Evolutionary conservation across 2,797 vertebrate species (phyloP).

Genomic region (Falco biarmicus): DNA sequence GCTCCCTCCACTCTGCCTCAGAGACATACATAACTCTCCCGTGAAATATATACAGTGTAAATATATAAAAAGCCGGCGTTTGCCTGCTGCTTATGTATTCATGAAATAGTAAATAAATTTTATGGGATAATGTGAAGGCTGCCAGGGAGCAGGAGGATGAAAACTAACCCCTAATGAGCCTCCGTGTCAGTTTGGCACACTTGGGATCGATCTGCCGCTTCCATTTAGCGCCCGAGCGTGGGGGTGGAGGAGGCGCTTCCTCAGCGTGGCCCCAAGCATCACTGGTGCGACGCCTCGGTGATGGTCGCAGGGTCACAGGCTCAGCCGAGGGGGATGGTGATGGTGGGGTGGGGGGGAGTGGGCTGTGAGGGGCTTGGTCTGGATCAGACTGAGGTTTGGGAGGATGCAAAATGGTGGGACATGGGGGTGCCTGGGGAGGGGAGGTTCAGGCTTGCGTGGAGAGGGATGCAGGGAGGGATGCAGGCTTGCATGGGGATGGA

Average conservation of each 20-base stretch:
- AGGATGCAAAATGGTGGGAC: rapidly evolving
- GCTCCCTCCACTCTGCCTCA: constrained; percentile 76
- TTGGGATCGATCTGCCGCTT: constrained; percentile 74
- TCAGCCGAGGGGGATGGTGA: background rate
- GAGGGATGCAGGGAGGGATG: rapidly evolving
- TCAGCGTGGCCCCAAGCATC: background rate
- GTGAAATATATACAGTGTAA: constrained; percentile 87
- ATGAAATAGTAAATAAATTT: constrained; percentile 89
- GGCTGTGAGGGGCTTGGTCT: rapidly evolving
- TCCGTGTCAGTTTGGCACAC: constrained; percentile 75
- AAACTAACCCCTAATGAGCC: constrained; percentile 82
- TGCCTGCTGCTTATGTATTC: constrained; percentile 87
- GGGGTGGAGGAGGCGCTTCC: background rate
- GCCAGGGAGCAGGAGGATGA: constrained; percentile 83
- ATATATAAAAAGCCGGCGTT: constrained; percentile 85
- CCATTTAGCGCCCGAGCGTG: constrained; percentile 35
- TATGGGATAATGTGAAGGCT: constrained; percentile 87
- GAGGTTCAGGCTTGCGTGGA: background rate
- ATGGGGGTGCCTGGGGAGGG: background rate
- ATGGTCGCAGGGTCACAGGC: constrained; percentile 5
- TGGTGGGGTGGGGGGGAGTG: rapidly evolving
- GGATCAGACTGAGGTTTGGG: background rate
- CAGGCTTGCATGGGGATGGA: background rate
- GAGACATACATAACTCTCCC: constrained; percentile 82
- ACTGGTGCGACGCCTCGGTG: background rate